These are phyloP conservation scores for Clitarchus hookeri DNA, from an alignment of 2,888 invertebrate genomes.

Conservation along the genomic window DNA sequence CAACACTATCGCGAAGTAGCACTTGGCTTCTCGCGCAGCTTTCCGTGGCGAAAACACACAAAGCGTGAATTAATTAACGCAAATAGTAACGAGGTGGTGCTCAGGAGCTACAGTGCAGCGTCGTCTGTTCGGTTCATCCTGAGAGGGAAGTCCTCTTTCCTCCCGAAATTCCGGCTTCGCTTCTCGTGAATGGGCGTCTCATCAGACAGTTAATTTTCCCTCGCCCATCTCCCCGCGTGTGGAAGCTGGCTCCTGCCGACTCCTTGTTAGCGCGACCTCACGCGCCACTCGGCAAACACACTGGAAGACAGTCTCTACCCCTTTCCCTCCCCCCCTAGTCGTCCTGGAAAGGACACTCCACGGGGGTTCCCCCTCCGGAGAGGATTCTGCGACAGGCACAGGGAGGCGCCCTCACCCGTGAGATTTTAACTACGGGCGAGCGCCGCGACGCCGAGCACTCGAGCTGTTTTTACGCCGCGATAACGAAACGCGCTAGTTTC, in stretches of 20 bases:
- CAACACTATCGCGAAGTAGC: too few species aligned
- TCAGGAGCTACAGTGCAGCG: background rate
- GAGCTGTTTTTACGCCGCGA: too few species aligned
- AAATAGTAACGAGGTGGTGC: background rate
- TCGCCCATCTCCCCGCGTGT: background rate
- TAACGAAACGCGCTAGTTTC: too few species aligned
- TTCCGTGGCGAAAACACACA: background rate
- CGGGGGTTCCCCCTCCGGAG: too few species aligned
- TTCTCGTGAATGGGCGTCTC: background rate
- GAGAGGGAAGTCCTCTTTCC: background rate
- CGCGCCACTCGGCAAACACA: constrained; percentile 7
- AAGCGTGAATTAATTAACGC: background rate
- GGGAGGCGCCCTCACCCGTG: background rate
- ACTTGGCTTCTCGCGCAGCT: too few species aligned
- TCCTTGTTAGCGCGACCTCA: background rate
- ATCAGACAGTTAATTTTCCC: background rate
- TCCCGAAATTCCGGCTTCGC: too few species aligned
- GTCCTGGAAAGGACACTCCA: background rate
- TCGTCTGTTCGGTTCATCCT: background rate
- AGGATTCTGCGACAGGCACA: background rate
- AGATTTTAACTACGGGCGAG: background rate
- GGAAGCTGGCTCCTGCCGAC: background rate
- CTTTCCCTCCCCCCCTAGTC: background rate
- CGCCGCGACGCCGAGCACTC: too few species aligned
- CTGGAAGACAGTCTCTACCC: background rate